Base-by-base conservation (phyloP, 2,797 vertebrate species). In the Todus mexicanus region DNA sequence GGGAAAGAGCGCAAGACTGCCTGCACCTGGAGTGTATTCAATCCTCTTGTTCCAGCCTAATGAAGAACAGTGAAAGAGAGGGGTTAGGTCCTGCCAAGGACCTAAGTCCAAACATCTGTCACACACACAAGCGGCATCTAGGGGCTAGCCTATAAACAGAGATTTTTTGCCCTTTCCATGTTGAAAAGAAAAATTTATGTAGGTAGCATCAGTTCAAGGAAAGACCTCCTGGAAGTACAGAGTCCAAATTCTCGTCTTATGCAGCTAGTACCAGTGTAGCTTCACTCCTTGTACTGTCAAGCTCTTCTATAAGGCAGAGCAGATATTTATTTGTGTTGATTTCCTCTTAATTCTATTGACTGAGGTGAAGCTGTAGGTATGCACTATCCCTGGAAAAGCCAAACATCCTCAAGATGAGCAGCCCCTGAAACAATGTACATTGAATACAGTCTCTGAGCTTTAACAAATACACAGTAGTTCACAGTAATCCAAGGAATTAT, bases 1-100 rank as follows among this genome's bases (percentile, higher is more conserved):
- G 86, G 99, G 99, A 93, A 99, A 99, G 82, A 99, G 97, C 0
- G 99, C 98, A 14, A 99, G 98, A 97, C 98, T 99, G 14, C 99
- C 99, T 0, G 98, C 98, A 1, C 99, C 99, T 0, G 99, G 99
- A 6, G 98, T 98, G 93, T 99, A 99, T 94, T 99, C 99, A 3
- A 99, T 98, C 72, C 99, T 98, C 96, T 99, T 99, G 86, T 98
- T 99, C 99, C 99, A 99, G 89, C 99, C 99, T 99, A 92, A 91
- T 5, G 5, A 45, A 86, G 88, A 81, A 51, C 50, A 77, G n/a
- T 5, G 70, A 59, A 84, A 29, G 47, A 64, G 42, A 73, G 21
- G 27, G 47, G 45, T 84, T 33, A 91, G 31, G 43, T 51, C 26
- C 29, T 79, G 83, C n/a, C 86, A 72, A 63, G 38, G 63, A 78